Percentiles rank a stretch among this genome's conserved stretches.
These are phyloP conservation scores for Platyscapa corneri DNA, from an alignment of 1,140 invertebrate species.

Conservation along the genomic window DNA sequence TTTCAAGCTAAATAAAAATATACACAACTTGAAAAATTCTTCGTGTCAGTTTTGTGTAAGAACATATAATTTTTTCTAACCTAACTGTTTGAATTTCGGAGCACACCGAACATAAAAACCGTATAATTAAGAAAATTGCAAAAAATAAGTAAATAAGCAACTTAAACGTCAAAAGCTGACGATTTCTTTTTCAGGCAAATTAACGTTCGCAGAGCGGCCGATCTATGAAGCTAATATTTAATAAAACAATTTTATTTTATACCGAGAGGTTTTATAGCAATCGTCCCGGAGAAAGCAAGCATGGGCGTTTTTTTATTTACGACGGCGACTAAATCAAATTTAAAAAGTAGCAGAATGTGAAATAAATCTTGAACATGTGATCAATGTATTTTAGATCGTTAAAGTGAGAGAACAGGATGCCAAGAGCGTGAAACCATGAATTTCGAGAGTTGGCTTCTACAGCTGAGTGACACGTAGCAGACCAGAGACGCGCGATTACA, in stretches of 20 bases:
- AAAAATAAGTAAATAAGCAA: no score
- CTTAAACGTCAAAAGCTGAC: not conserved
- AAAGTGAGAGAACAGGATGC: not conserved
- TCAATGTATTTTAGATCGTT: not conserved
- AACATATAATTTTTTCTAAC: no score
- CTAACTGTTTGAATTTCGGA: no score
- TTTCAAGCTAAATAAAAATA: no score
- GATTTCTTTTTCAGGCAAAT: not conserved
- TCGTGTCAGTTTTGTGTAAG: no score
- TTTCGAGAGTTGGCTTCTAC: constrained; percentile 59
- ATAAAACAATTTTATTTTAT: not conserved
- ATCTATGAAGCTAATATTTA: not conserved
- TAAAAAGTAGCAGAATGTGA: not conserved
- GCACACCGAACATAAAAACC: no score
- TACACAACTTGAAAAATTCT: no score
- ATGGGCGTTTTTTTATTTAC: not conserved
- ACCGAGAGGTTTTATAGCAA: not conserved
- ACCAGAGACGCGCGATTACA: constrained; percentile 56
- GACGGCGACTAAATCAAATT: not conserved
- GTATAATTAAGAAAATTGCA: no score
- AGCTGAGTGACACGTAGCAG: constrained; percentile 66
- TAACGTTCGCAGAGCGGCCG: not conserved
- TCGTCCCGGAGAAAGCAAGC: not conserved
- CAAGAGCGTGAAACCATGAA: constrained; percentile 20
- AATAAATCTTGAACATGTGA: not conserved